Percentiles rank a stretch among this genome's conserved stretches.
These are phyloP conservation scores for Cephalopterus ornatus DNA, from an alignment of 2,113 vertebrate species.

Conservation along the genomic window DNA sequence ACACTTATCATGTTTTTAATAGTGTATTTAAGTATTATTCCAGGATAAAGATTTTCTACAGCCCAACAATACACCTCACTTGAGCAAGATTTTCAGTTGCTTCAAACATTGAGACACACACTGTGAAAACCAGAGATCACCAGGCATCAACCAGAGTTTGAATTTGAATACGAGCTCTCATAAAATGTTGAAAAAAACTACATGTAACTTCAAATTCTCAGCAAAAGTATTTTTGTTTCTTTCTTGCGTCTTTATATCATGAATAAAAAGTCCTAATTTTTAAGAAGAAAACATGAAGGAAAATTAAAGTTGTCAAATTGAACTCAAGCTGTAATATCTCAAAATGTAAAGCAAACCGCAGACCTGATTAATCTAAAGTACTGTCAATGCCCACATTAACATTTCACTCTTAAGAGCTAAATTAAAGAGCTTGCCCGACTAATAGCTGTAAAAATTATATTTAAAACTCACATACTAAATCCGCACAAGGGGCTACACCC, in stretches of 20 bases:
- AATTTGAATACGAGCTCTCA: background rate
- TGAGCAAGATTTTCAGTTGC: background rate
- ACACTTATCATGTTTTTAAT: background rate
- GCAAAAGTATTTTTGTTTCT: background rate
- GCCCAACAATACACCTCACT: background rate
- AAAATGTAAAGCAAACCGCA: background rate
- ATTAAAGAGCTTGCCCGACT: background rate
- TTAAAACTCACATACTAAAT: background rate
- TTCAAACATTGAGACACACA: background rate
- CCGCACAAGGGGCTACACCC: background rate
- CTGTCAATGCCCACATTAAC: background rate
- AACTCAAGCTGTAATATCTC: background rate
- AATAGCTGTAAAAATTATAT: background rate
- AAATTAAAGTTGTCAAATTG: background rate
- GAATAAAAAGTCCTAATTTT: background rate
- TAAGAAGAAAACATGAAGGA: background rate
- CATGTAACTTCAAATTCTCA: background rate
- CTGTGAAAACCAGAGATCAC: background rate
- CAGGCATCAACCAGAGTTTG: fast-evolving
- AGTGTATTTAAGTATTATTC: background rate
- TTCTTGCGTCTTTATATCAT: background rate
- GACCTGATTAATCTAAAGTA: background rate
- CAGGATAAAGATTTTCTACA: background rate
- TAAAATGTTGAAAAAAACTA: background rate
- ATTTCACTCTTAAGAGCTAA: background rate